Evolutionary conservation across 2,888 invertebrate genomes (phyloP).

Genomic region (Encarsia formosa): DNA sequence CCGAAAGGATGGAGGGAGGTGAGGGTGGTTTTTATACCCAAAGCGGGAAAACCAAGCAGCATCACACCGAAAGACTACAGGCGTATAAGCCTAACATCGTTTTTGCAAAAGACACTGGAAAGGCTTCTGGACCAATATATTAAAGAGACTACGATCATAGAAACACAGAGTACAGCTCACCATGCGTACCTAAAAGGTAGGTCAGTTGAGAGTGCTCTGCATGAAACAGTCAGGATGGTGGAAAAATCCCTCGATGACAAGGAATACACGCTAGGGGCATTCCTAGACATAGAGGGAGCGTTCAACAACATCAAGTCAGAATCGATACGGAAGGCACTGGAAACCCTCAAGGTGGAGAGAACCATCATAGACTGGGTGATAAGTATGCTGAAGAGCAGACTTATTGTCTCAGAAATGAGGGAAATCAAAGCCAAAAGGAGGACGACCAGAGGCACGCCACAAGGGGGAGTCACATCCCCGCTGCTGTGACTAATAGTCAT

Average conservation of each 20-base stretch:
- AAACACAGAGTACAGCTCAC: background rate
- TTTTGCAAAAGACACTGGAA: background rate
- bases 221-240: background rate
- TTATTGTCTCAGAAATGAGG: constrained; percentile 4
- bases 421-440: background rate
- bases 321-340: constrained; percentile 18
- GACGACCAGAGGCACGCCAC: constrained; percentile 32
- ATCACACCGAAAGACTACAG: constrained; percentile 3
- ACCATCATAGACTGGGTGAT: constrained; percentile 10
- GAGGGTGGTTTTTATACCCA: background rate
- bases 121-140: background rate
- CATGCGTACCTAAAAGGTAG: background rate
- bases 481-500: constrained; percentile 35
- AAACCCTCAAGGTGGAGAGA: background rate
- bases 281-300: constrained; percentile 34
- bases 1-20: background rate
- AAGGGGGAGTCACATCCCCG: constrained; percentile 36
- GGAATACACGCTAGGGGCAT: constrained; percentile 23
- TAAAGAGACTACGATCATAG: background rate
- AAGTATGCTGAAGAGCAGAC: constrained; percentile 9
- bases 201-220: background rate
- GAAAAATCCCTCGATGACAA: constrained; percentile 10
- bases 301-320: constrained; percentile 29
- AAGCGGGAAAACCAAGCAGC: background rate
- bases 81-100: background rate